Evolutionary conservation across 2,797 vertebrate genomes (phyloP), one percentile per base, ranked within the genome.

Genomic region (Apogon talboti): DNA sequence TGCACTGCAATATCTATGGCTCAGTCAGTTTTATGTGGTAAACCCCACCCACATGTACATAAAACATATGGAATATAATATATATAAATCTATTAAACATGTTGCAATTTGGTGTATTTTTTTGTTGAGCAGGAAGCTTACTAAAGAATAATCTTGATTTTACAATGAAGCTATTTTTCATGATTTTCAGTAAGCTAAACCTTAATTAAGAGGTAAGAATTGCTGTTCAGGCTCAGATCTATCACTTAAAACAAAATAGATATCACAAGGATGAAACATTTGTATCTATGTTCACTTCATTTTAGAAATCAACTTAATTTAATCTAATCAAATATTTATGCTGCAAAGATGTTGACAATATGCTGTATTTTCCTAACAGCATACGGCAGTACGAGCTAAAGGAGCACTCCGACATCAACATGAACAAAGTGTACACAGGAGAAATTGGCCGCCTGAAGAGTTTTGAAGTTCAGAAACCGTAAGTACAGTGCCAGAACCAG

Each of bases 401-500:
- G 87, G 89, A 96, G 57, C 94, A 96, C 84, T 84, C 89, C 0
- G 96, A 98, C 76, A 60, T 96, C 24, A 95, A 95, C 86, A 86
- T 90, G 87, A 96, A 91, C 91, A 97, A 96, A 84, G 92, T 99
- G 30, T 99, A 96, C 80, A 85, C 86, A 0, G 98, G 98, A 2
- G 98, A 99, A 90, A 94, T 99, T 76, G 96, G 97, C 6, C 95
- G 98, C 0, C 92, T 99, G 49, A 97, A 98, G 92, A 97, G 97
- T 90, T 99, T 98, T 0, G 96, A 99, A 87, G 95, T 88, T 79
- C 98, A 99, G 87, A 99, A 99, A 78, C 96, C 98, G 98, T 99
- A 87, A 96, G 98, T 92, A 33, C 45, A 53, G 2, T 90, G 24
- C 24, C 4, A 28, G 24, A 28, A 30, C 9, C n/a, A 35, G 4